Percentiles rank a stretch among this genome's conserved stretches.
Conservation (phyloP, 2,888 invertebrate species). For the Diadromus collaris region DNA sequence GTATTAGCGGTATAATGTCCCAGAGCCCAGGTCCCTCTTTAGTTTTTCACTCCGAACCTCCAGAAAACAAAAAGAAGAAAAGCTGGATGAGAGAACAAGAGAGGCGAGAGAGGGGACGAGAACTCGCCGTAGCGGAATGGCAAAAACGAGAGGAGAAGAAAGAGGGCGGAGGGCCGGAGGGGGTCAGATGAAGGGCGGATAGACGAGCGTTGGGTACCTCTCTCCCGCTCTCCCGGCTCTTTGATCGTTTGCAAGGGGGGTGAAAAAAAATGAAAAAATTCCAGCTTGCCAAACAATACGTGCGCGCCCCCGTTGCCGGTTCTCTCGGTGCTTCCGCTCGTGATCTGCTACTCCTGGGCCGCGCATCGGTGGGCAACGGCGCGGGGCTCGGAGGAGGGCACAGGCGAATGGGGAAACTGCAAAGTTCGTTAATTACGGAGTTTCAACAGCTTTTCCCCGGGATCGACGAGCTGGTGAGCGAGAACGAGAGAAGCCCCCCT, state of each 20-base stretch:
- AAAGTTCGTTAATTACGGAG: slow-evolving; percentile 74
- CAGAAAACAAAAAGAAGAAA: slow-evolving; percentile 1
- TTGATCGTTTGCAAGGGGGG: slow-evolving; percentile 65
- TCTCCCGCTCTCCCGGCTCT: slow-evolving; percentile 51
- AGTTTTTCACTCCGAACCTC: slow-evolving; percentile 36
- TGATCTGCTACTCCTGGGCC: slow-evolving; percentile 32
- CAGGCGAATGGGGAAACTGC: slow-evolving; percentile 67
- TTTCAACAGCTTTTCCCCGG: slow-evolving; percentile 64
- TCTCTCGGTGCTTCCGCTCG: slow-evolving; percentile 1
- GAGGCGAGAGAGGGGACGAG: slow-evolving; percentile 4
- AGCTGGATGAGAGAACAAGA: slow-evolving; percentile 24
- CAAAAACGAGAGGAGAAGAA: slow-evolving; percentile 30
- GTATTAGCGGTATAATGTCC: slow-evolving; percentile 17
- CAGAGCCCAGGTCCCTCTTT: slow-evolving; percentile 16
- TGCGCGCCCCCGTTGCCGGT: slow-evolving; percentile 28
- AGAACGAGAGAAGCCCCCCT: not conserved
- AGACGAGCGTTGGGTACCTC: slow-evolving; percentile 42
- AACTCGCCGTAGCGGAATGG: slow-evolving; percentile 18
- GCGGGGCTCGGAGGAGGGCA: slow-evolving; percentile 42
- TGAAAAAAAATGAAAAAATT: slow-evolving; percentile 65
- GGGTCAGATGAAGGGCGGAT: slow-evolving; percentile 47
- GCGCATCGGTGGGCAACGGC: slow-evolving; percentile 19
- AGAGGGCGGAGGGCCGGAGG: slow-evolving; percentile 54
- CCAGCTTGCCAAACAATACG: slow-evolving; percentile 70
- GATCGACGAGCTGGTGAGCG: slow-evolving; percentile 54